A percentile compares a stretch with the other conserved stretches of the same genome.
Evolutionary conservation across 2,113 vertebrate genomes (phyloP).

Genomic region (Lanius ludovicianus): DNA sequence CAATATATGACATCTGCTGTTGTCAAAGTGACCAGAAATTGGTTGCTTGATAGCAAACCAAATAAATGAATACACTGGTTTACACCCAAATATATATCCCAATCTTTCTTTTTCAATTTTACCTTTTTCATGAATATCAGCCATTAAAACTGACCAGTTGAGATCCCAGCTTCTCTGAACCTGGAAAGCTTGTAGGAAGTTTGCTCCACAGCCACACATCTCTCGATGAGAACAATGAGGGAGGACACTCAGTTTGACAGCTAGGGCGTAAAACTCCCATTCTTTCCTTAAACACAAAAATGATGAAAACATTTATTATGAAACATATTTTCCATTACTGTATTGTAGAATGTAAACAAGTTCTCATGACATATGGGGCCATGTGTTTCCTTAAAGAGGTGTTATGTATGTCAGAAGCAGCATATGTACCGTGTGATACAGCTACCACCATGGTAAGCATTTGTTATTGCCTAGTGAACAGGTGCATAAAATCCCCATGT

Average conservation of each 20-base stretch:
- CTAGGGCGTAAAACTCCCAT: constrained; percentile 47
- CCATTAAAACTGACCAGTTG: not conserved
- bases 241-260: constrained; percentile 41
- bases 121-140: not conserved
- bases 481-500: constrained; percentile 70
- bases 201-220: not conserved
- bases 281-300: constrained; percentile 65
- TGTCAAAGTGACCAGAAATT: not conserved
- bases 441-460: constrained; percentile 66
- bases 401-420: constrained; percentile 76
- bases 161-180: not conserved
- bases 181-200: not conserved
- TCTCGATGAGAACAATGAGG: constrained; percentile 1
- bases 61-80: not conserved
- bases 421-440: constrained; percentile 76
- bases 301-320: constrained; percentile 77
- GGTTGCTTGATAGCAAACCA: not conserved
- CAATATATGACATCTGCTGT: not conserved
- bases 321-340: constrained; percentile 77
- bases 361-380: constrained; percentile 77
- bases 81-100: not conserved
- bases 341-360: constrained; percentile 76
- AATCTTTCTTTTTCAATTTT: not conserved
- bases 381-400: constrained; percentile 79
- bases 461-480: constrained; percentile 71